Evolutionary conservation across 1,140 invertebrate species (phyloP), one percentile per base, ranked within the genome.

Genomic region (Drosophila bocqueti): DNA sequence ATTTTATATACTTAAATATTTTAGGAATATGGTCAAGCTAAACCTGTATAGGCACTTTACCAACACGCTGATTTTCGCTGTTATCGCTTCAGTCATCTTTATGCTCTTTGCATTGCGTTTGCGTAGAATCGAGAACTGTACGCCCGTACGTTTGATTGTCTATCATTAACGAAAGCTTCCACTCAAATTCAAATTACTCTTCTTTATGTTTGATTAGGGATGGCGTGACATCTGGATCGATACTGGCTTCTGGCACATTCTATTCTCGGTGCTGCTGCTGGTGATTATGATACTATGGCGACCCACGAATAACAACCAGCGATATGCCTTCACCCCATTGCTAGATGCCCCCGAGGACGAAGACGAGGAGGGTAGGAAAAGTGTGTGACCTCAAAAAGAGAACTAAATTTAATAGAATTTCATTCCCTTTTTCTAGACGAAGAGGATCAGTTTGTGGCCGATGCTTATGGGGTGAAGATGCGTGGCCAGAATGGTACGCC

Each of bases 221-320:
- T 99, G 98, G 98, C 97, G 96, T 90, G 96, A 98, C 92, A 94
- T 98, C 60, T 98, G 97, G 97, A 92, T 99, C 67, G 97, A 99
- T 93, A 97, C 98, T 69, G 98, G 97, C 4, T 99, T 97, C 93
- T 99, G 98, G 98, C 97, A 98, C 93, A 95, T 99, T 24, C 93
- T 98, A 21, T 99, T 99, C 93, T 97, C 96, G 21, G 94, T 96
- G 49, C 95, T 99, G 63, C 94, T 99, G 24, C 93, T 97, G 42
- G 97, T 98, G 15, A 99, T 99, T 73, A 99, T 99, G 97, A 95
- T 99, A 71, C 94, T 99, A 38, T 99, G 98, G 98, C 93, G 98
- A 76, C 98, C 98, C 6, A 97, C 97, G 4, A 97, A 97, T 90
- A 99, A 99, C 92, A 99, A 99, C 93, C 98, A 99, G 93, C 95